Conservation (phyloP, 1,140 invertebrate species). For the Bombus superbus region DNA sequence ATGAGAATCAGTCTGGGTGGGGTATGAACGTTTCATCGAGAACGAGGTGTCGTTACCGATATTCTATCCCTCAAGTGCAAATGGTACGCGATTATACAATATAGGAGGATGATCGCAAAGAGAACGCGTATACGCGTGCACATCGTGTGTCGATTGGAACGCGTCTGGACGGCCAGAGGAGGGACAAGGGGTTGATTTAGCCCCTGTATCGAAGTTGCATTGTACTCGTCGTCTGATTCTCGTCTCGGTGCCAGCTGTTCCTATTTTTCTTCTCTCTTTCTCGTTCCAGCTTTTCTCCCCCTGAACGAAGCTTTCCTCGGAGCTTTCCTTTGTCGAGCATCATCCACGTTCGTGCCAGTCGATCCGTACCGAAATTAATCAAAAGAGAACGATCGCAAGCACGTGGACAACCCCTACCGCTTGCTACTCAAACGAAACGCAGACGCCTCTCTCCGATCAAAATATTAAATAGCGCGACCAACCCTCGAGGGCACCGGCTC, state of each 20-base stretch:
- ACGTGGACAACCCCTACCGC: conserved; percentile 58
- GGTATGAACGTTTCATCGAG: not conserved
- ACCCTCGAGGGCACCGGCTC: conserved; percentile 42
- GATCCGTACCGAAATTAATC: conserved; percentile 71
- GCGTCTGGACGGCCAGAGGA: not conserved
- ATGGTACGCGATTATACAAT: conserved; percentile 48
- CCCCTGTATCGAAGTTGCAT: conserved; percentile 42
- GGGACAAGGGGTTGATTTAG: conserved; percentile 16
- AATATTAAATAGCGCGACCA: conserved; percentile 72
- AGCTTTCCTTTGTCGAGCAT: conserved; percentile 58
- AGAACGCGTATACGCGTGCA: conserved; percentile 21
- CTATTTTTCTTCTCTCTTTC: conserved; percentile 47
- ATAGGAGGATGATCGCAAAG: conserved; percentile 47
- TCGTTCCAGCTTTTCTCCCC: not conserved
- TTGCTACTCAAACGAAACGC: conserved; percentile 29
- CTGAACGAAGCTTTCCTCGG: conserved; percentile 18
- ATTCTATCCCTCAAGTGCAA: conserved; percentile 19
- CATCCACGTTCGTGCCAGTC: conserved; percentile 54
- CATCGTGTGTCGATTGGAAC: conserved; percentile 36
- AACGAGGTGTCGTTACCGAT: conserved; percentile 33
- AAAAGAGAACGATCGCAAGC: conserved; percentile 68
- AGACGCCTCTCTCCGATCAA: conserved; percentile 67
- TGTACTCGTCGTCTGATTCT: conserved; percentile 58
- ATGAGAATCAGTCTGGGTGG: not conserved
- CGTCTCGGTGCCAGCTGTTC: conserved; percentile 66